Evolutionary conservation across 2,113 vertebrate species (phyloP), one percentile per base, ranked within the genome.

Genomic region (Aegithalos caudatus): DNA sequence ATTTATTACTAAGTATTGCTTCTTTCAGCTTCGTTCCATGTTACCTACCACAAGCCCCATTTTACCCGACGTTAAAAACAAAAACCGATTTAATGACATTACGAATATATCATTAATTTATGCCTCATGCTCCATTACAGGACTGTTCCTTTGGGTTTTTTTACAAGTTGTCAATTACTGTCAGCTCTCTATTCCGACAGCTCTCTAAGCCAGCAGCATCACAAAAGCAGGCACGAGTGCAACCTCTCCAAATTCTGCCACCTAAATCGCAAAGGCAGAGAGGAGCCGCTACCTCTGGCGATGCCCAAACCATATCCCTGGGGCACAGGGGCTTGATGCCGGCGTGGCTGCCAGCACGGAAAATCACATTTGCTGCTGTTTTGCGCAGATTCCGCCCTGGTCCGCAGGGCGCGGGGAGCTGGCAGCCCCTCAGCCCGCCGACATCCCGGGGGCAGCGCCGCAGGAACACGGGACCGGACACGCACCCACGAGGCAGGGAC

Each of bases 401-500:
- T 16, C 14, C 44, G 28, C 35, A 0, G 5, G 9, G 31, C 33
- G 42, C 8, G 23, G 74, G n/a, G 8, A 35, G 24, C 48, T 0
- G 17, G 3, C 27, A 6, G 54, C 21, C 40, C 51, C 20, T 0
- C 1, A 14, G 27, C 1, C 4, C 29, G 20, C 45, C 2, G 83
- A 2, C 37, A 11, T 2, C 2, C 24, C 12, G 51, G 23, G 65
- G 70, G 14, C 70, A 42, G n/a, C 8, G n/a, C 88, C 8, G 71
- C 90, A 37, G 81, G 6, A 29, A 2, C 35, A 1, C 27, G 18
- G 40, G 0, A 4, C 2, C 11, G 56, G 18, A 47, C 3, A 2
- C 0, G 24, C 33, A 13, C 33, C 37, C 47, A 0, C 14, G 1
- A 2, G 22, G 0, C 4, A 5, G 17, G 19, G 38, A 5, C 1